Percentiles rank a stretch among this genome's conserved stretches.
Evolutionary conservation across 1,140 invertebrate species (phyloP).

Genomic region (Scylla paramamosain): DNA sequence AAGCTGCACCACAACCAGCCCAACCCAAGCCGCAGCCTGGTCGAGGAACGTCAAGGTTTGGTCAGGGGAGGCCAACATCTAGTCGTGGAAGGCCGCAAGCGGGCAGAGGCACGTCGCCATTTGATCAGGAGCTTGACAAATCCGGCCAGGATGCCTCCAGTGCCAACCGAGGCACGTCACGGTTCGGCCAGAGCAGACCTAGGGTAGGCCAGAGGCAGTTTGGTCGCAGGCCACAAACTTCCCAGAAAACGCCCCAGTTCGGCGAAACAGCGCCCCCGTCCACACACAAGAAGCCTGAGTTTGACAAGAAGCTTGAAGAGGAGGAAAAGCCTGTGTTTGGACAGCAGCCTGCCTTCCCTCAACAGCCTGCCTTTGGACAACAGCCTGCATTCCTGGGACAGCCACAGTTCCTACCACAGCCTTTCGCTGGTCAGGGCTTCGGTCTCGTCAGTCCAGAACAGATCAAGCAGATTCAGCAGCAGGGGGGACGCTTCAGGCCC

Average conservation of each 20-base stretch:
- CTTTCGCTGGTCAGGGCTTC: conserved; percentile 19
- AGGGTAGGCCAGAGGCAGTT: background rate
- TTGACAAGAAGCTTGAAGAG: background rate
- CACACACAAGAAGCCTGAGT: too few species aligned
- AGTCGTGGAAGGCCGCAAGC: background rate
- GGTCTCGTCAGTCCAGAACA: conserved; percentile 50
- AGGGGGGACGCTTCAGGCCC: background rate
- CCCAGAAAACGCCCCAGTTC: background rate
- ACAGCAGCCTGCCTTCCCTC: background rate
- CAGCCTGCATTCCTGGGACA: background rate
- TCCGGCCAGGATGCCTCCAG: background rate
- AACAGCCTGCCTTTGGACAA: conserved; percentile 51
- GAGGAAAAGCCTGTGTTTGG: background rate
- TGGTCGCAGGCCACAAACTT: background rate
- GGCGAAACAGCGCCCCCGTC: background rate
- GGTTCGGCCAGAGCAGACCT: background rate
- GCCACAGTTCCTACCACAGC: conserved; percentile 57
- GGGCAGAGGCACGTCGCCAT: background rate
- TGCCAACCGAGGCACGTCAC: background rate
- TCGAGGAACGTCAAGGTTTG: background rate
- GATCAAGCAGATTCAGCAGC: conserved; percentile 37
- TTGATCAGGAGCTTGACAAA: background rate
- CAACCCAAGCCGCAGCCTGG: background rate
- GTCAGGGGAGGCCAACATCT: background rate
- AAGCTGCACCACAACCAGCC: background rate